Base-by-base conservation (phyloP, 2,113 vertebrate genomes). In the Sprattus sprattus region DNA sequence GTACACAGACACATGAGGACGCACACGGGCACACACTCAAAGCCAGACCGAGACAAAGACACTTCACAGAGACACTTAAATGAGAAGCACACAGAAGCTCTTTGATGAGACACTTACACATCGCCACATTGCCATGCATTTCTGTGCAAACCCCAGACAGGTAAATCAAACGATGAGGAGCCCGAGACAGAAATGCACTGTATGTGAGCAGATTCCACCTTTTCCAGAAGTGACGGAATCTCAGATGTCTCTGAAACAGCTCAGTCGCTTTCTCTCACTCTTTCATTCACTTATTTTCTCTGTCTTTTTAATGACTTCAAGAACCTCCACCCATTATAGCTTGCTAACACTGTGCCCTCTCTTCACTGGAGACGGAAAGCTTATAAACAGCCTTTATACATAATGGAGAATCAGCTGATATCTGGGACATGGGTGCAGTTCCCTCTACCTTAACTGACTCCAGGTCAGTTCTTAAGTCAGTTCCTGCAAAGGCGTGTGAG, bases 191-290 rank as follows among this genome's bases (percentile, higher is more conserved):
- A 92, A 84, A 88, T 89, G 88, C 90, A 89, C 81, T 86, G 64
- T 82, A 87, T 82, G 81, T 82, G 83, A 91, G 86, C 82, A 52
- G 81, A 86, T 89, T 92, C 88, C 93, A 93, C 92, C 91, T 92
- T 93, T 92, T 92, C 92, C 81, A 50, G 83, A 57, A 86, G 82
- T 1, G 15, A 22, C 10, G 85, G 57, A 87, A 81, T 87, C 83
- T 45, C 22, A n/a, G 46, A 80, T 81, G 60, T 84, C 25, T 67
- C 60, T 67, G 60, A 25, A 67, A 67, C 60, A 67, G 60, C 60
- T 67, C 22, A 25, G 60, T 67, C 60, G n/a, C 60, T 67, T n/a
- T 28, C 22, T 67, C 60, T 67, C 60, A n/a, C 60, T 67, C n/a
- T 28, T 67, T 3, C 1, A 15, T 54, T 54, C 15, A 54, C 11